phyloP scores from a whole-genome alignment of 2,113 vertebrate genomes.

The Coryphaenoides rupestris region DNA sequence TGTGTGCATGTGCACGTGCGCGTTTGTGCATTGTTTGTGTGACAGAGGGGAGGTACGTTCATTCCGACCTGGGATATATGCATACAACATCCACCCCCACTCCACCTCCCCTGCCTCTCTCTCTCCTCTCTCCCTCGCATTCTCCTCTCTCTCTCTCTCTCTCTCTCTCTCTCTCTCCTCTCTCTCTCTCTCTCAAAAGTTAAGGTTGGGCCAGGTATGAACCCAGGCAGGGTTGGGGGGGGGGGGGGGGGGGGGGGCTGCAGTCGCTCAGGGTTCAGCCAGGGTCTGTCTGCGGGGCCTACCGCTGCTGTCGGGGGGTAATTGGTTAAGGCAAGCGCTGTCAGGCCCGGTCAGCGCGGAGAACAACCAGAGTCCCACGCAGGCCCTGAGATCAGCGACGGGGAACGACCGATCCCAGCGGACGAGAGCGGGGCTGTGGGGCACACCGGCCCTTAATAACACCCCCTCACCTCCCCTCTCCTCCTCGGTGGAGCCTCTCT shows the following conservation, averaged over 20 bases:
- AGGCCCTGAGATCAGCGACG: constrained; percentile 42
- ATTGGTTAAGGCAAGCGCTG: constrained; percentile 64
- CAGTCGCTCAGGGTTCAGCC: neutral
- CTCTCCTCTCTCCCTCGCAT: too few relatives aligned
- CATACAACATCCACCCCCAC: too few relatives aligned
- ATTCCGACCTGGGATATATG: neutral
- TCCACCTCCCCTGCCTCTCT: too few relatives aligned
- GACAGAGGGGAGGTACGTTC: neutral
- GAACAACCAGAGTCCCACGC: constrained; percentile 58
- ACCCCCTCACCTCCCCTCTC: neutral
- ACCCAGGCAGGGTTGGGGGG: neutral
- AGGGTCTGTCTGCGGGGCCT: constrained; percentile 42
- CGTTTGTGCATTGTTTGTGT: neutral
- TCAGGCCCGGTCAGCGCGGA: constrained; percentile 63
- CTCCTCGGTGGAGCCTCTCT: constrained; percentile 15
- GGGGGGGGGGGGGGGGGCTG: neutral
- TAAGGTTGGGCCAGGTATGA: constrained; percentile 21
- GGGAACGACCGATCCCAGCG: constrained; percentile 63
- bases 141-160: too few relatives aligned
- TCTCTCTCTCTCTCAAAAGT: neutral
- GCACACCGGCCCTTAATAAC: constrained; percentile 43
- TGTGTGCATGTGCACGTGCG: neutral
- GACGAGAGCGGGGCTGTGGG: constrained; percentile 44
- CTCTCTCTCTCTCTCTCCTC: neutral
- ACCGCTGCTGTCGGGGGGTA: constrained; percentile 56